phyloP scores from a whole-genome alignment of 2,888 invertebrate species.

The Nomada hirtipes region DNA sequence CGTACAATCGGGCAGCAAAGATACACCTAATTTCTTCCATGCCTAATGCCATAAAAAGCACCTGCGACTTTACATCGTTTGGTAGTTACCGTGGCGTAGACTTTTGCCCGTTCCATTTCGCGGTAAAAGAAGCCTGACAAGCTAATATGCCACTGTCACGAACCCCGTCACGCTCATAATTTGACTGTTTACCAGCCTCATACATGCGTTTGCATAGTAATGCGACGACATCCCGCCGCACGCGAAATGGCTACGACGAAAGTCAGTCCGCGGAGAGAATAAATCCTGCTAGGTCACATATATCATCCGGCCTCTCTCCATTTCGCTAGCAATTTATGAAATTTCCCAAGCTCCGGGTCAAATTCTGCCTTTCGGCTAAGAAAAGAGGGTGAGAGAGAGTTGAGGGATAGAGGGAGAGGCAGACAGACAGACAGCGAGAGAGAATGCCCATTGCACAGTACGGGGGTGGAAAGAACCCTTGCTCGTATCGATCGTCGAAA shows the following conservation, averaged over 20 bases:
- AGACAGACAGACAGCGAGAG: no score
- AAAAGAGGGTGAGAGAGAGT: background rate
- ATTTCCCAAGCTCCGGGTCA: conserved; percentile 24
- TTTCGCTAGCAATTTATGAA: conserved; percentile 40
- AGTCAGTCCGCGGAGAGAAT: conserved; percentile 42
- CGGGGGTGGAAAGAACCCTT: no score
- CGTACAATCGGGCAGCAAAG: background rate
- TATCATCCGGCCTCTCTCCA: conserved; percentile 27
- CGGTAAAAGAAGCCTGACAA: conserved; percentile 59
- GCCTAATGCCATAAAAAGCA: background rate
- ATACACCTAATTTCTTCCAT: no score
- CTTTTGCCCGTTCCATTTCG: conserved; percentile 10
- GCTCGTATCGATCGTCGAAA: background rate
- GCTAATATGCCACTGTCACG: conserved; percentile 66
- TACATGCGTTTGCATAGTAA: conserved; percentile 59
- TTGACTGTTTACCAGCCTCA: conserved; percentile 54
- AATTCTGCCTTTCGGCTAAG: conserved; percentile 18
- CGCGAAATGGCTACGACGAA: conserved; percentile 41
- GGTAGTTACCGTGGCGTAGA: background rate
- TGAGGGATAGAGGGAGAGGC: background rate
- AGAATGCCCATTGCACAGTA: background rate
- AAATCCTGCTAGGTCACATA: conserved; percentile 24
- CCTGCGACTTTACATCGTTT: background rate
- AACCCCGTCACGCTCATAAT: conserved; percentile 60
- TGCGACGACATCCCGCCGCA: conserved; percentile 35